Conservation (phyloP, 2,113 vertebrate species). For the Gopherus flavomarginatus region DNA sequence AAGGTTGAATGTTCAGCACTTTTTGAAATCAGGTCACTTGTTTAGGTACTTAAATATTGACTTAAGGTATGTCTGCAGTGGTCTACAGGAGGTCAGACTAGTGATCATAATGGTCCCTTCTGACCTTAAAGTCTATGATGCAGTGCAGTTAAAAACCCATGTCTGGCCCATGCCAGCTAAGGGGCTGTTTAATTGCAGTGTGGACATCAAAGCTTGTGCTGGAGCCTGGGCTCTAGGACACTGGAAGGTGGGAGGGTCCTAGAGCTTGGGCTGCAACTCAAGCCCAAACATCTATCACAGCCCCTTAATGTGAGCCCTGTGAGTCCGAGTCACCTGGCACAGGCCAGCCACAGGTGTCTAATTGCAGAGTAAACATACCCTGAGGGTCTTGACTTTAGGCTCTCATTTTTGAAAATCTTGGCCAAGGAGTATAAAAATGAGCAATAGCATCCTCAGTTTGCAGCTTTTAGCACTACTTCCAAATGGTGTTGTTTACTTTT, state of each 20-base stretch:
- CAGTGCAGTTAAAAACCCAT: background rate
- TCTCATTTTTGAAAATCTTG: background rate
- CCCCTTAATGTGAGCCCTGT: background rate
- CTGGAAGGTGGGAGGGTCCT: too few relatives aligned
- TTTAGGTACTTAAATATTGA: background rate
- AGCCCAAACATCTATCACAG: background rate
- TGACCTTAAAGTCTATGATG: background rate
- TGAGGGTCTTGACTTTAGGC: slow-evolving; percentile 2
- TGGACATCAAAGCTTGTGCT: background rate
- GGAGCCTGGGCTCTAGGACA: too few relatives aligned
- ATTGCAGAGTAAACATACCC: background rate
- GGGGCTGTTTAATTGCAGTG: background rate
- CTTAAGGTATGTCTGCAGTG: background rate
- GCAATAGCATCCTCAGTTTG: background rate
- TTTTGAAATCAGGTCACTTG: background rate
- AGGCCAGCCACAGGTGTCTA: background rate
- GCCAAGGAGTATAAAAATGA: background rate
- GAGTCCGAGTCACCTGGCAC: background rate
- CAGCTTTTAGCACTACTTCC: slow-evolving; percentile 64
- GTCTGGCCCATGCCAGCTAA: background rate
- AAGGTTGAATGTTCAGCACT: background rate
- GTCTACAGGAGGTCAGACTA: too few relatives aligned
- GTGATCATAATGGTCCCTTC: too few relatives aligned
- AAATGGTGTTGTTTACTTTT: slow-evolving; percentile 61
- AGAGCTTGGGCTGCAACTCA: too few relatives aligned